These are phyloP conservation scores for Thaumatotibia leucotreta DNA, from an alignment of 1,140 invertebrate genomes.

Conservation along the genomic window DNA sequence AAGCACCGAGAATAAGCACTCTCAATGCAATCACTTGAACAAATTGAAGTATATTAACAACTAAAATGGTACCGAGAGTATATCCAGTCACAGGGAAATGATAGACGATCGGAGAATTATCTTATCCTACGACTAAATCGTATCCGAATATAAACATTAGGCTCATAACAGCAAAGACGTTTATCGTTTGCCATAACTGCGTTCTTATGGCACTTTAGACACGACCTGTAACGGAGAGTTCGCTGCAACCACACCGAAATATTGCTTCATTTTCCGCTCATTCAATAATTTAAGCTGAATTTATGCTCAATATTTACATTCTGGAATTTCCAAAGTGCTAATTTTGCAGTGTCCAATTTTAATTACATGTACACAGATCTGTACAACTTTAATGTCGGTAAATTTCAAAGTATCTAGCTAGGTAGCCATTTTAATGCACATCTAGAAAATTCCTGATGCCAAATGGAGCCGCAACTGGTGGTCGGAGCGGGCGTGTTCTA, in stretches of 20 bases:
- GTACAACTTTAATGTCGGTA: neutral
- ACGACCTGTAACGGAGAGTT: neutral
- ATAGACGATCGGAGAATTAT: neutral
- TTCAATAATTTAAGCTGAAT: neutral
- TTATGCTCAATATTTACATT: neutral
- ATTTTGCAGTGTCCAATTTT: neutral
- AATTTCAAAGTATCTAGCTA: neutral
- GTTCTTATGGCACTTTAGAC: neutral
- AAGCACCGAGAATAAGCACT: neutral
- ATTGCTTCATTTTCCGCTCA: neutral
- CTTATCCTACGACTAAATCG: neutral
- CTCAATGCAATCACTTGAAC: neutral
- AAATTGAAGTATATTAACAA: neutral
- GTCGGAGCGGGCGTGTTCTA: neutral
- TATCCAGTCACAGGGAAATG: neutral
- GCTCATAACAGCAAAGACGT: neutral
- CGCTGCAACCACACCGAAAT: neutral
- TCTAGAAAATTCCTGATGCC: neutral
- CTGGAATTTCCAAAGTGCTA: neutral
- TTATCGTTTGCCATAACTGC: neutral
- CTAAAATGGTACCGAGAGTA: neutral
- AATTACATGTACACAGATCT: neutral
- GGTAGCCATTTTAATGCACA: neutral
- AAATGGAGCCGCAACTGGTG: neutral
- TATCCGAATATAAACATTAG: neutral